Evolutionary conservation across 2,888 invertebrate genomes (phyloP).

Genomic region (Agrotis segetum): DNA sequence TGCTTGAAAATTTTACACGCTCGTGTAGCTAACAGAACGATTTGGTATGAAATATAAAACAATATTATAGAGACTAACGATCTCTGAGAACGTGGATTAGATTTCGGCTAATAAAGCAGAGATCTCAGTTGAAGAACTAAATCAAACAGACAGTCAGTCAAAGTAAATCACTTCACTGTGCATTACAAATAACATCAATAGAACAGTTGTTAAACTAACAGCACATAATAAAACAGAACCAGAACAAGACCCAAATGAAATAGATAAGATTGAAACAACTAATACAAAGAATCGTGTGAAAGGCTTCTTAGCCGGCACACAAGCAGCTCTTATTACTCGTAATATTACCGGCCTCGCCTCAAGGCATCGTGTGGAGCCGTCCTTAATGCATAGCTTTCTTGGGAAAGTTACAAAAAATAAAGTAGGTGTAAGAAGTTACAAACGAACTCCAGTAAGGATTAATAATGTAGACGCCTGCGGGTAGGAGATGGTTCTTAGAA

Average conservation of each 20-base stretch:
- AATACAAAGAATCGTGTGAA: conserved; percentile 50
- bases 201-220: conserved; percentile 6
- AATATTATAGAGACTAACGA: conserved; percentile 4
- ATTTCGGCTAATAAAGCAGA: background rate
- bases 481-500: conserved; percentile 45
- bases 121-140: background rate
- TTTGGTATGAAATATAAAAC: conserved; percentile 23
- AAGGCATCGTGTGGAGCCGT: conserved; percentile 65
- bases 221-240: conserved; percentile 18
- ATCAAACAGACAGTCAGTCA: background rate
- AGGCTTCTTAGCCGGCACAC: conserved; percentile 31
- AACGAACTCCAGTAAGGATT: conserved; percentile 57
- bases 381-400: conserved; percentile 66
- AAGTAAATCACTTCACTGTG: background rate
- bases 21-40: conserved; percentile 20
- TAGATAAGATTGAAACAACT: conserved; percentile 35
- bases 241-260: conserved; percentile 46
- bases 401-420: conserved; percentile 68
- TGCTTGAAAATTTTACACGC: conserved; percentile 32
- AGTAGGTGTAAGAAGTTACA: conserved; percentile 54
- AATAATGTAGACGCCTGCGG: conserved; percentile 53
- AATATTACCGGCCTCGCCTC: conserved; percentile 53
- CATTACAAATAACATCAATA: background rate
- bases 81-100: background rate
- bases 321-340: conserved; percentile 55